Base-by-base conservation (phyloP, 2,888 invertebrate genomes). In the Labia minor region DNA sequence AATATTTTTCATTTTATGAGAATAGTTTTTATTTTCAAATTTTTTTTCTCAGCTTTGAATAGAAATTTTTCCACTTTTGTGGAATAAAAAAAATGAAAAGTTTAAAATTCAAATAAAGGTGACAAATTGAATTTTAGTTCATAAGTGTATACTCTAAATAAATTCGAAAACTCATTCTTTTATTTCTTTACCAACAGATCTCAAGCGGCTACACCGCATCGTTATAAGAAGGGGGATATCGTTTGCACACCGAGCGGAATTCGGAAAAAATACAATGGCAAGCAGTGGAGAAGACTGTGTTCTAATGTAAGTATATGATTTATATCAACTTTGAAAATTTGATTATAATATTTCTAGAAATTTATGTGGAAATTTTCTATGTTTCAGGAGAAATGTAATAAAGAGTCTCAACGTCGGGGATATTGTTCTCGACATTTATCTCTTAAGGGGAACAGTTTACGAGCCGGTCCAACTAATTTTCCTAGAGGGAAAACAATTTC, bases 261-360 rank as follows among this genome's bases (percentile, higher is more conserved):
- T 73, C 83, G 97, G 14, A 99, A 99, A 81, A 99, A 98, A 81
- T 99, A 95, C 80, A 99, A 99, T 81, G 99, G 99, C 37, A 99
- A 99, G 80, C 99, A 99, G 78, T 99, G 98, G 99, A 85, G 98
- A 70, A 84, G 98, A 73, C 84, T 99, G 70, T 99, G 98, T 81
- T 95, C 95, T 68, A 92, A 92, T 3, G 49, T 49, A 14, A 16
- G 49, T 49, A n/a, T n/a, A n/a, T n/a, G n/a, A n/a, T n/a, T n/a
- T n/a, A n/a, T n/a, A n/a, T n/a, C n/a, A n/a, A n/a, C n/a, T n/a
- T n/a, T n/a, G n/a, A n/a, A n/a, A n/a, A n/a, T n/a, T n/a, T n/a
- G n/a, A n/a, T n/a, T n/a, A n/a, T n/a, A n/a, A n/a, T n/a, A n/a
- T n/a, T n/a, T n/a, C n/a, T n/a, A n/a, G n/a, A 26, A 26, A 26